phyloP scores from a whole-genome alignment of 2,888 invertebrate genomes.

The Diloba caeruleocephala region DNA sequence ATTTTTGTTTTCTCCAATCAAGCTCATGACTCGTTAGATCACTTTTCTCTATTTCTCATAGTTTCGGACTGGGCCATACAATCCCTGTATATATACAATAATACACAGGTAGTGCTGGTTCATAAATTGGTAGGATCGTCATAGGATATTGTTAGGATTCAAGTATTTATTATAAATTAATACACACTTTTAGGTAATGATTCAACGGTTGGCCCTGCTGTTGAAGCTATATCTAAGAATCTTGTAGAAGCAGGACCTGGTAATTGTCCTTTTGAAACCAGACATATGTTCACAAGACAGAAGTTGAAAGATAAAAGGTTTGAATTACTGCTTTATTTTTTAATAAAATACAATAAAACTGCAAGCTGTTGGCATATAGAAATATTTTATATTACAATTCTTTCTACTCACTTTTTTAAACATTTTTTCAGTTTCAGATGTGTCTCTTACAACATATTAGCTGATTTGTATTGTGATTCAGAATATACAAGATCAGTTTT shows the following conservation, averaged over 20 bases:
- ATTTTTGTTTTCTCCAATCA: too few species aligned
- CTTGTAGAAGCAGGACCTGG: slow-evolving; percentile 93
- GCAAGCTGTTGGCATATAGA: too few species aligned
- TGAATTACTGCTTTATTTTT: background rate
- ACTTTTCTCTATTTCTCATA: too few species aligned
- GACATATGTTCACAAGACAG: slow-evolving; percentile 92
- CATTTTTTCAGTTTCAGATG: slow-evolving; percentile 91
- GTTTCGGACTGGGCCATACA: too few species aligned
- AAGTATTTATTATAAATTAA: too few species aligned
- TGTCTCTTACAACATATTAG: slow-evolving; percentile 96
- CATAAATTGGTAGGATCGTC: too few species aligned
- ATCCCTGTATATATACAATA: too few species aligned
- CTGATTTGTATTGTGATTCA: slow-evolving; percentile 96
- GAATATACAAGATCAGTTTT: slow-evolving; percentile 92
- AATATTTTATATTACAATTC: too few species aligned
- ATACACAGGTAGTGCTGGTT: too few species aligned
- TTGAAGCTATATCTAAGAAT: slow-evolving; percentile 89
- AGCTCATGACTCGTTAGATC: too few species aligned
- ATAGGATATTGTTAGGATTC: too few species aligned
- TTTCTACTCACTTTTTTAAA: too few species aligned
- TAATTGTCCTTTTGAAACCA: slow-evolving; percentile 93
- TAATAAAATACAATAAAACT: background rate
- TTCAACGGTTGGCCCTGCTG: slow-evolving; percentile 88
- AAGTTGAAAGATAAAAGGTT: slow-evolving; percentile 89
- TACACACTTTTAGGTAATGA: slow-evolving; percentile 79